These are phyloP conservation scores for Micropoecilia bifurca DNA, from an alignment of 2,797 vertebrate genomes.

Conservation along the genomic window DNA sequence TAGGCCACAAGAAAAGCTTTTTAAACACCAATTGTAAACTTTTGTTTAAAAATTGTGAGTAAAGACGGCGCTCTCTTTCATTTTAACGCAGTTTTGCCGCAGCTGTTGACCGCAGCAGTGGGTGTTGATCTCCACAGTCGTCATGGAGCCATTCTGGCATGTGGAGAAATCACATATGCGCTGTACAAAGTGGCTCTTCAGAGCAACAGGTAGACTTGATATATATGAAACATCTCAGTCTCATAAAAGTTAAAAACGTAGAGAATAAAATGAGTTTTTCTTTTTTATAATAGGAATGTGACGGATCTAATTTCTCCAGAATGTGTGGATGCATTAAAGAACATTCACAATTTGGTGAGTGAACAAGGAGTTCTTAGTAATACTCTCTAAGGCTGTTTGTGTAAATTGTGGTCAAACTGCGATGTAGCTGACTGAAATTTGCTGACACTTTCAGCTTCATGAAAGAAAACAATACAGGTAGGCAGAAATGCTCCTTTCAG, in stretches of 20 bases:
- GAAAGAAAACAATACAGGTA: constrained; percentile 93
- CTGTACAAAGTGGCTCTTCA: constrained; percentile 84
- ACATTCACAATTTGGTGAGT: constrained; percentile 89
- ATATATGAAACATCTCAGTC: not conserved
- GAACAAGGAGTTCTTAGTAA: not conserved
- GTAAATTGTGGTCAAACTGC: not conserved
- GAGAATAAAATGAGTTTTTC: not conserved
- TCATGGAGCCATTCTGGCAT: constrained; percentile 93
- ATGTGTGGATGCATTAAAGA: constrained; percentile 84
- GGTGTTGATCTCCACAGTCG: constrained; percentile 89
- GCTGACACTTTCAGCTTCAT: constrained; percentile 80
- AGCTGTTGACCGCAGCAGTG: constrained; percentile 84
- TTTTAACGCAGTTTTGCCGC: constrained; percentile 85
- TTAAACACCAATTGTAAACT: not conserved
- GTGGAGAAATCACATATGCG: constrained; percentile 90
- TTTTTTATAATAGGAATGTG: constrained; percentile 76
- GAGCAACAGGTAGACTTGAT: constrained; percentile 83
- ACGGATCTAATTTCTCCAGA: constrained; percentile 82
- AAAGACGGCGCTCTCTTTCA: not conserved
- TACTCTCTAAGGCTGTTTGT: not conserved
- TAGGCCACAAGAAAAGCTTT: not conserved
- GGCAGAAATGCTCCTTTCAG: not conserved
- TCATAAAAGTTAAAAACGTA: not conserved
- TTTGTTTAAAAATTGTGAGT: constrained; percentile 3
- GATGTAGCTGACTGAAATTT: constrained; percentile 29